These are phyloP conservation scores for Pachycephala philippinensis DNA, from an alignment of 2,113 vertebrate genomes.

Conservation along the genomic window DNA sequence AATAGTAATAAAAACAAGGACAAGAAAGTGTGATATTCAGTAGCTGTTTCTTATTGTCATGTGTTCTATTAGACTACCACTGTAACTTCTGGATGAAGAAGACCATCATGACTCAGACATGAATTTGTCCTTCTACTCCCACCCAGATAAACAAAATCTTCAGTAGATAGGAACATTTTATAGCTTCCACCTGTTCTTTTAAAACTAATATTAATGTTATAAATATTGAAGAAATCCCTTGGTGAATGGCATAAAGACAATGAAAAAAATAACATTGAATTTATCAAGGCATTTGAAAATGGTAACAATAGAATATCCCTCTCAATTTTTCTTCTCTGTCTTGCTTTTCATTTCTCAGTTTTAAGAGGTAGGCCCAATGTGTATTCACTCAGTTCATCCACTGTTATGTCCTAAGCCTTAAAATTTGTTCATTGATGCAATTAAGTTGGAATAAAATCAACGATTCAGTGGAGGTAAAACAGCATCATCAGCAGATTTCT, in stretches of 20 bases:
- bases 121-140: background rate
- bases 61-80: background rate
- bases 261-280: background rate
- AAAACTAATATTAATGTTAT: background rate
- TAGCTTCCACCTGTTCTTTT: background rate
- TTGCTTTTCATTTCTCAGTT: background rate
- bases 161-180: background rate
- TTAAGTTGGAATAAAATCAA: background rate
- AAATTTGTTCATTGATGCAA: background rate
- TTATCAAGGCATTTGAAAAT: background rate
- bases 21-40: background rate
- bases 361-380: background rate
- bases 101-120: background rate
- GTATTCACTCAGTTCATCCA: background rate
- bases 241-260: background rate
- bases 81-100: background rate
- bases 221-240: background rate
- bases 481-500: background rate
- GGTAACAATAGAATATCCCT: background rate
- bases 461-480: background rate
- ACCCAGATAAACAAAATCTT: background rate
- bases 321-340: background rate
- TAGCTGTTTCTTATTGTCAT: background rate
- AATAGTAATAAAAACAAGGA: background rate
- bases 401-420: background rate